A percentile compares a stretch with the other conserved stretches of the same genome.
phyloP scores from a whole-genome alignment of 2,113 vertebrate genomes.

The Ailuropoda melanoleuca region DNA sequence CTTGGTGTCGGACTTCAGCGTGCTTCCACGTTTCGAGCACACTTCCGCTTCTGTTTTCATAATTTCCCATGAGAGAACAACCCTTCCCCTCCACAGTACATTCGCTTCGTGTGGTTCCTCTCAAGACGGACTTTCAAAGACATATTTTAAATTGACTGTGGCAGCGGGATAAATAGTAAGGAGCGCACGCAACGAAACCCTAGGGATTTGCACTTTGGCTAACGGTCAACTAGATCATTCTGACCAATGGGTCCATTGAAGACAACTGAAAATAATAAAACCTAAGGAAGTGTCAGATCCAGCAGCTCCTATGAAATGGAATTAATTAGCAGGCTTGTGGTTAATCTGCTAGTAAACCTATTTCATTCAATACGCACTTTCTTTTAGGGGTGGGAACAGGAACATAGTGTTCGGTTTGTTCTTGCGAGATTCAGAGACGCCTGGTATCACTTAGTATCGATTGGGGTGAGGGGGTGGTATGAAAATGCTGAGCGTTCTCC shows the following conservation, averaged over 20 bases:
- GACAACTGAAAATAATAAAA: background rate
- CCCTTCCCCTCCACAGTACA: background rate
- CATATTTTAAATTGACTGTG: background rate
- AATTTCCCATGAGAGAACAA: background rate
- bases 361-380: slow-evolving; percentile 48
- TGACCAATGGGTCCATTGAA: background rate
- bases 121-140: slow-evolving; percentile 24
- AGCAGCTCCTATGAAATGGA: background rate
- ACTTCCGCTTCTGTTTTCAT: background rate
- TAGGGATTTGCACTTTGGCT: background rate
- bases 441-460: slow-evolving; percentile 56
- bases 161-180: background rate
- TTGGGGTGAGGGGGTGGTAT: slow-evolving; percentile 37
- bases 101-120: background rate
- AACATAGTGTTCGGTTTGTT: slow-evolving; percentile 67
- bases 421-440: slow-evolving; percentile 44
- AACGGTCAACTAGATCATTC: background rate
- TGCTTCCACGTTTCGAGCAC: background rate
- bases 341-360: slow-evolving; percentile 53
- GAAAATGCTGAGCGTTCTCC: slow-evolving; percentile 50
- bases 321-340: slow-evolving; percentile 51
- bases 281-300: slow-evolving; percentile 17
- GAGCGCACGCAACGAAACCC: background rate
- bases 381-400: slow-evolving; percentile 12
- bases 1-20: background rate